Evolutionary conservation across 2,888 invertebrate genomes (phyloP), one percentile per base, ranked within the genome.

Genomic region (Lasioglossum zephyrum): DNA sequence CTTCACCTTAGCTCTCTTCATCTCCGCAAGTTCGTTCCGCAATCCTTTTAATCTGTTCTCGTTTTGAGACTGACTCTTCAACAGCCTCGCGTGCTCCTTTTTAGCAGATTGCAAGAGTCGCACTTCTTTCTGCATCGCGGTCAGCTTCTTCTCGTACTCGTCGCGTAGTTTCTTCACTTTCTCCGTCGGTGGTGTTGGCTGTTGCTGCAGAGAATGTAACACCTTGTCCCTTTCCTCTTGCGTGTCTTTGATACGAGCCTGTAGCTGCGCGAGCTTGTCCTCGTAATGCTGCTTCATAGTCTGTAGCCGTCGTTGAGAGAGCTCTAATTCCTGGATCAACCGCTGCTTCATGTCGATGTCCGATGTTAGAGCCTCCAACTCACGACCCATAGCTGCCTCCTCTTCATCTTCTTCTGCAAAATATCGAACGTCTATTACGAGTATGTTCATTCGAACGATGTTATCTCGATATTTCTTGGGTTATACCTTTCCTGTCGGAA

Each of bases 311-410:
- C 98, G 96, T 94, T 99, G 99, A 0, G 98, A 98, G 82, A 97
- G 95, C 95, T 99, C 99, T 89, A 99, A 95, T 93, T 99, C 99
- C 92, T 99, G 98, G 87, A 99, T 99, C 72, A 99, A 96, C 81
- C 98, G 97, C 90, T 99, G 98, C 94, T 99, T 99, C 80, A 99
- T 98, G 93, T 98, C 98, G 89, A 99, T 99, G 95, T 99, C 99
- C 73, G 98, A 98, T 81, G 98, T 99, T 26, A 99, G 95, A 16
- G 98, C 97, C 22, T 98, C 98, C 84, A 99, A 95, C 94, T 99
- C 98, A 49, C 98, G 97, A 89, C 98, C 96, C 86, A 97, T 96
- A 63, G 97, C 96, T 70, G 96, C 96, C 85, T 96, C 96, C 80
- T 96, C 96, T 78, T 95, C 95, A 73, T 95, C 95, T 81, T 95